Conservation (phyloP, 2,888 invertebrate species). For the Synergus gifuensis region DNA sequence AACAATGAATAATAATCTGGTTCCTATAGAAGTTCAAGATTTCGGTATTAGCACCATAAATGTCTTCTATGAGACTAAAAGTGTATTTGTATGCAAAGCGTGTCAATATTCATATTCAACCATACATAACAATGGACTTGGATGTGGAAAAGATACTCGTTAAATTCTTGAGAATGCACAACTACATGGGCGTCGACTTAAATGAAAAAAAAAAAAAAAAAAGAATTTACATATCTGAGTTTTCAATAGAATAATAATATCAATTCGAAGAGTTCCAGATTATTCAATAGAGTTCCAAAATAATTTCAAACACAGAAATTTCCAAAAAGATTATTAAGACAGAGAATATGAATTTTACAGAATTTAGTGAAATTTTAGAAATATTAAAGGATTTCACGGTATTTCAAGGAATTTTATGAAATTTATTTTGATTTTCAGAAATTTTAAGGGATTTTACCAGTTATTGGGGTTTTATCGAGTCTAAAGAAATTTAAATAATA, state of each 20-base stretch:
- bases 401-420: too few relatives aligned
- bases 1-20: slow-evolving; percentile 30
- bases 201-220: not conserved
- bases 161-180: slow-evolving; percentile 12
- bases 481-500: too few relatives aligned
- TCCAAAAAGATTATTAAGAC: too few relatives aligned
- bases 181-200: not conserved
- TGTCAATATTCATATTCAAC: slow-evolving; percentile 38
- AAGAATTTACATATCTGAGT: not conserved
- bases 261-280: not conserved
- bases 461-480: too few relatives aligned
- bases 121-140: slow-evolving; percentile 19
- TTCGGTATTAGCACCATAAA: slow-evolving; percentile 13
- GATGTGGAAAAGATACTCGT: slow-evolving; percentile 6
- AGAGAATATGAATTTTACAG: too few relatives aligned
- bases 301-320: not conserved
- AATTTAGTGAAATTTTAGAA: too few relatives aligned
- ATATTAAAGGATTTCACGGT: too few relatives aligned
- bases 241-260: too few relatives aligned
- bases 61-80: not conserved
- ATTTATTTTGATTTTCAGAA: too few relatives aligned
- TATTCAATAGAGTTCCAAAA: not conserved
- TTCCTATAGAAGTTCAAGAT: slow-evolving; percentile 3
- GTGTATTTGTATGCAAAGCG: slow-evolving; percentile 30
- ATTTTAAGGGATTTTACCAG: too few relatives aligned